A percentile compares a stretch with the other conserved stretches of the same genome.
Evolutionary conservation across 2,113 vertebrate species (phyloP).

Genomic region (Pedionomus torquatus): DNA sequence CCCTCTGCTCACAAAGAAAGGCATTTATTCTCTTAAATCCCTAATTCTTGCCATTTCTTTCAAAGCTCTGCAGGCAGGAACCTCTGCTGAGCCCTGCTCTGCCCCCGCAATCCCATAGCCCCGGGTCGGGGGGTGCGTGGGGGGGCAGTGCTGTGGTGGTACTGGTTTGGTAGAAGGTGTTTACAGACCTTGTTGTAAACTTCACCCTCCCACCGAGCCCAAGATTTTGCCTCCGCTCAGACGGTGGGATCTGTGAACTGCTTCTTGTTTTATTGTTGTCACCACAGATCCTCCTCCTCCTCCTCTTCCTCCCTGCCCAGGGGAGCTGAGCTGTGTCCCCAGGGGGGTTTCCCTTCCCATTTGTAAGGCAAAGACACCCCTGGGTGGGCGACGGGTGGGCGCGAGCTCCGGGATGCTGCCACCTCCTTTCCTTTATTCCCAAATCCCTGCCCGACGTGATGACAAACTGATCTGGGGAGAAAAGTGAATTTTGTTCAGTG

Average conservation of each 20-base stretch:
- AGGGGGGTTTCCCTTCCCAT: background rate
- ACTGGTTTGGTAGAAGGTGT: background rate
- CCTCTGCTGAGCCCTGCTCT: background rate
- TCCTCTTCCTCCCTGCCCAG: background rate
- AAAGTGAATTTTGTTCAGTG: too few species aligned
- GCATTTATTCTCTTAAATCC: background rate
- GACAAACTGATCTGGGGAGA: background rate
- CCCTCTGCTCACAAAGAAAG: background rate
- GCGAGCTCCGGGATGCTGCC: fast-evolving
- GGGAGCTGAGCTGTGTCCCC: background rate
- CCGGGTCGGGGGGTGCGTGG: too few species aligned
- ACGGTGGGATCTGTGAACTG: background rate
- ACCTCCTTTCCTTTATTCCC: fast-evolving
- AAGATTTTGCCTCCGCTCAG: background rate
- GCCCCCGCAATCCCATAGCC: background rate
- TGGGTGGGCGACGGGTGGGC: background rate
- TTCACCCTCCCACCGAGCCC: background rate
- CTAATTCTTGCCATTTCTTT: background rate
- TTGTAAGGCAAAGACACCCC: background rate
- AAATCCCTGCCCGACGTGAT: fast-evolving
- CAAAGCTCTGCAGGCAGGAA: background rate
- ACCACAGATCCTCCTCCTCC: background rate
- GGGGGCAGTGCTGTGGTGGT: background rate
- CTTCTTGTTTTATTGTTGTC: background rate
- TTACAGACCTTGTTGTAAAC: background rate